Evolutionary conservation across 2,113 vertebrate genomes (phyloP).

Genomic region (Leucopsar rothschildi): DNA sequence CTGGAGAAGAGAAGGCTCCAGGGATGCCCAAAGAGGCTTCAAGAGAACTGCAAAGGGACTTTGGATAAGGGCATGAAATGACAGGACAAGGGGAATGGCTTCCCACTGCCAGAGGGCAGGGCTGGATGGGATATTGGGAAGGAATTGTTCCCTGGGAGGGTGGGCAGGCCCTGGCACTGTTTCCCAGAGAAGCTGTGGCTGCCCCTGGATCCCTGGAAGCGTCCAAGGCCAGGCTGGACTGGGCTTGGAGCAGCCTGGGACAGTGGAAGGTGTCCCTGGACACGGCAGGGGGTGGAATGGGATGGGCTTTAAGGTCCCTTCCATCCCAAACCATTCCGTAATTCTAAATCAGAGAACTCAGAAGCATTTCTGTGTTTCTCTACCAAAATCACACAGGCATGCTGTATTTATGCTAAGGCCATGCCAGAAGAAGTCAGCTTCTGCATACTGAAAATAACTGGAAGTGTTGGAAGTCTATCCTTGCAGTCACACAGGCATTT

Average conservation of each 20-base stretch:
- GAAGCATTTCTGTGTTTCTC: neutral
- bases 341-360: neutral
- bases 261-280: fast-evolving
- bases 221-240: fast-evolving
- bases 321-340: neutral
- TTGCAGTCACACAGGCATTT: neutral
- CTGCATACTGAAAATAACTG: neutral
- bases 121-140: neutral
- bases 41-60: neutral
- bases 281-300: neutral
- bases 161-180: neutral
- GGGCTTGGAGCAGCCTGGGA: neutral
- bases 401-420: neutral
- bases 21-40: neutral
- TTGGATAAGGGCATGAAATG: fast-evolving
- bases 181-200: neutral
- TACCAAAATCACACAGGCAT: neutral
- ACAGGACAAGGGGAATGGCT: neutral
- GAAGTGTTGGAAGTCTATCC: neutral
- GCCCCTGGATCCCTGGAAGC: neutral
- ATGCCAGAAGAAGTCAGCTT: neutral
- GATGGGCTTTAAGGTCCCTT: neutral
- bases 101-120: neutral
- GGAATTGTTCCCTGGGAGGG: neutral
- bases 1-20: neutral